Evolutionary conservation across 2,888 invertebrate genomes (phyloP).

Genomic region (Sthenelais limicola): DNA sequence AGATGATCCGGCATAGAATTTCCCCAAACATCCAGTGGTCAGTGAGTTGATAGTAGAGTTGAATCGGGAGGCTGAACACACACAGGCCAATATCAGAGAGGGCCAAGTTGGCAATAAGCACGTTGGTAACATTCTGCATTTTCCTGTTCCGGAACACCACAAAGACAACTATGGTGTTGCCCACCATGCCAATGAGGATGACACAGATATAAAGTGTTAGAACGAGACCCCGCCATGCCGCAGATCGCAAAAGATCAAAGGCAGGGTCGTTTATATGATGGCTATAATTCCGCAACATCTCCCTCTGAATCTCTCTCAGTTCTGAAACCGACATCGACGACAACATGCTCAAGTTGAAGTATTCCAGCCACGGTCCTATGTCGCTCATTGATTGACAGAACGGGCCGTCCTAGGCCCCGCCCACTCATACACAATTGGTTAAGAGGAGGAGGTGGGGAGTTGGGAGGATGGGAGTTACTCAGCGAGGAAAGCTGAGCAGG

Average conservation of each 20-base stretch:
- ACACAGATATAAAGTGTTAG: conserved; percentile 62
- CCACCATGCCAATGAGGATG: conserved; percentile 65
- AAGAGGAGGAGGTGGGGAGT: not conserved
- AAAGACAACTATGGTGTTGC: conserved; percentile 64
- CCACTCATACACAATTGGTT: conserved; percentile 12
- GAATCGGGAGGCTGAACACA: conserved; percentile 68
- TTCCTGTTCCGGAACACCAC: conserved; percentile 62
- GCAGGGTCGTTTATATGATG: conserved; percentile 55
- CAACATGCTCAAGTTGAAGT: conserved; percentile 6
- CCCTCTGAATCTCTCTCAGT: conserved; percentile 55
- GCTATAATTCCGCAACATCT: conserved; percentile 55
- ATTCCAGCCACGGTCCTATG: not conserved
- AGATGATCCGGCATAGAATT: conserved; percentile 64
- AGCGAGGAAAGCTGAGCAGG: too few species aligned
- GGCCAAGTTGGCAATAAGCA: conserved; percentile 68
- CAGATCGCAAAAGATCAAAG: conserved; percentile 60
- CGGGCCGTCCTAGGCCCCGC: not conserved
- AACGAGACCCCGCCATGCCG: conserved; percentile 61
- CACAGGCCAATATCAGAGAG: conserved; percentile 68
- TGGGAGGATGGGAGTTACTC: too few species aligned
- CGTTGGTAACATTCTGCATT: conserved; percentile 67
- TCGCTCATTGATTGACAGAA: conserved; percentile 8
- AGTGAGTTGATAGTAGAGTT: conserved; percentile 69
- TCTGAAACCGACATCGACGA: conserved; percentile 1
- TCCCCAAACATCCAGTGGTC: conserved; percentile 68